Evolutionary conservation across 2,113 vertebrate genomes (phyloP), one percentile per base, ranked within the genome.

Genomic region (Corythornis vintsioides): DNA sequence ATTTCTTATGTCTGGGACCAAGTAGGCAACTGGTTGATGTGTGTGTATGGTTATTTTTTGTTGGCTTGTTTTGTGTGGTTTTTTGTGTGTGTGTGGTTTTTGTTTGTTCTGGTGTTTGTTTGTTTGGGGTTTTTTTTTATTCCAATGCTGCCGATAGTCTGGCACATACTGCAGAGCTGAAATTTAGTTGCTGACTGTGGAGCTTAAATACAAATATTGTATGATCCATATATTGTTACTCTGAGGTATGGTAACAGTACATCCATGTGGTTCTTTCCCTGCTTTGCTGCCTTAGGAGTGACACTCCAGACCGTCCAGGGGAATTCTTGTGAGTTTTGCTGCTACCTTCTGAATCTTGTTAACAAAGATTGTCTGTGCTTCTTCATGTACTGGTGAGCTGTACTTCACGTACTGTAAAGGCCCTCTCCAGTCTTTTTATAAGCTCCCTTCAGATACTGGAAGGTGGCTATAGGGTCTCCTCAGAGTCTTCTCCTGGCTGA

Each of bases 1-100:
- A 85, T 66, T 91, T 75, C 69, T 60, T 67, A 20, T 75, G 93
- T 86, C 73, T 84, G 74, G 42, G 45, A 95, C 15, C 31, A 89
- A 6, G 4, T 19, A 86, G 74, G 73, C 73, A 93, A 71, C 70
- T 88, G 70, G 55, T n/a, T 73, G 78, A 47, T 67, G 17, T 15
- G 7, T 18, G 45, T 47, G 45, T 19, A 9, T 47, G 45, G 45
- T 8, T 45, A 7, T 45, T 38, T 38, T 38, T 38, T 38, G 38
- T 38, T 47, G 38, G 10, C 38, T 38, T 38, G 38, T 38, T 38
- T 38, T 38, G 38, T 38, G 38, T 38, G 1, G 42, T 47, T 47
- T 63, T 24, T 1, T 5, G 6, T 15, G 45, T 18, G 45, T 47
- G 45, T 19, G 17, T 47, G 45, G 18, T 8, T 45, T 45, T 45